Evolutionary conservation across 2,113 vertebrate species (phyloP).

Genomic region (Spheniscus mendiculus): DNA sequence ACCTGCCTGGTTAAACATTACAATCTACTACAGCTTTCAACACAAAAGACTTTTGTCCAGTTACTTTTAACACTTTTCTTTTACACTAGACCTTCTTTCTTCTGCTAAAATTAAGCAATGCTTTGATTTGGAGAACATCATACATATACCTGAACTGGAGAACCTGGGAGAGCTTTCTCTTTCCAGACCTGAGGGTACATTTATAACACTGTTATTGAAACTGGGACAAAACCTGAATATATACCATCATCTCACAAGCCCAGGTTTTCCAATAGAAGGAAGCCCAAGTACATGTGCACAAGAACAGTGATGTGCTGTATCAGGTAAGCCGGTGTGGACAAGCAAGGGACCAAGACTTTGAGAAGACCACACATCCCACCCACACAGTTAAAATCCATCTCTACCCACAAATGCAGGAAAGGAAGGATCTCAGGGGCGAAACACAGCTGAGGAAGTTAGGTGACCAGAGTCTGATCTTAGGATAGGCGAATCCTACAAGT

Average conservation of each 20-base stretch:
- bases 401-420: neutral
- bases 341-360: neutral
- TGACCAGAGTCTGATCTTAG: neutral
- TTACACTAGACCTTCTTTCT: neutral
- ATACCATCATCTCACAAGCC: neutral
- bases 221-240: neutral
- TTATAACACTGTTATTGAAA: neutral
- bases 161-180: neutral
- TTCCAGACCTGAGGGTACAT: neutral
- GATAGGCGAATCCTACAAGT: neutral
- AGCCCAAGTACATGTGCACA: neutral
- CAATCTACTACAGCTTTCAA: neutral
- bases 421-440: neutral
- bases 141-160: neutral
- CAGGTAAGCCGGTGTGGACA: rapidly evolving
- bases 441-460: neutral
- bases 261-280: neutral
- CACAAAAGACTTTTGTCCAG: neutral
- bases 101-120: neutral
- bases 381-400: neutral
- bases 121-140: neutral
- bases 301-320: neutral
- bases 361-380: neutral
- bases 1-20: neutral
- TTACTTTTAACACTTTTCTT: neutral